These are phyloP conservation scores for Hirudo medicinalis DNA, from an alignment of 1,140 invertebrate genomes.

Conservation along the genomic window DNA sequence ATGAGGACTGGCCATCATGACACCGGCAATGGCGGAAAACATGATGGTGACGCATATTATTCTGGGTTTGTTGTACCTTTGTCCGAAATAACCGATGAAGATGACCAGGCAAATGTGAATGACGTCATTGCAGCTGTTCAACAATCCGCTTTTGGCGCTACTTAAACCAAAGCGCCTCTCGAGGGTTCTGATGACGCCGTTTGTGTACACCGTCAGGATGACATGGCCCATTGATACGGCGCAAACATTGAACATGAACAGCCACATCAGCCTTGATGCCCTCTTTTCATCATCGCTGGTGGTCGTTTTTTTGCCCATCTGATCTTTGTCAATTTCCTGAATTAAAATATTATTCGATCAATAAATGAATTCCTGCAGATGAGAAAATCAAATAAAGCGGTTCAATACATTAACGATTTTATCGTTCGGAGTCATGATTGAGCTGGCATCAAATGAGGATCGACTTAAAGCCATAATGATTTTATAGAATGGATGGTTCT, in stretches of 20 bases:
- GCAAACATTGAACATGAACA: constrained; percentile 18
- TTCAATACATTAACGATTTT: too few relatives aligned
- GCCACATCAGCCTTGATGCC: not conserved
- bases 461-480: too few relatives aligned
- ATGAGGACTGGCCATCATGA: constrained; percentile 32
- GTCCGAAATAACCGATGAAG: constrained; percentile 28
- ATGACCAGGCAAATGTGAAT: constrained; percentile 30
- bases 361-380: too few relatives aligned
- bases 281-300: not conserved
- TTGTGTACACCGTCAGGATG: constrained; percentile 13
- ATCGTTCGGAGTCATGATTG: too few relatives aligned
- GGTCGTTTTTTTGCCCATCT: too few relatives aligned
- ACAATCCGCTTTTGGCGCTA: constrained; percentile 29
- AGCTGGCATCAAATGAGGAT: too few relatives aligned
- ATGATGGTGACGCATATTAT: constrained; percentile 28
- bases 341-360: too few relatives aligned
- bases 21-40: constrained; percentile 30
- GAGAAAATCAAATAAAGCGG: too few relatives aligned
- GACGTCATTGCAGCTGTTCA: constrained; percentile 34
- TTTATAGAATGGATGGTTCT: too few relatives aligned
- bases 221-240: constrained; percentile 8
- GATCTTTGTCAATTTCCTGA: too few relatives aligned
- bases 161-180: constrained; percentile 27
- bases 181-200: constrained; percentile 21
- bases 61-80: constrained; percentile 30